These are phyloP conservation scores for Mylabris sibirica DNA, from an alignment of 2,888 invertebrate genomes.

Conservation along the genomic window DNA sequence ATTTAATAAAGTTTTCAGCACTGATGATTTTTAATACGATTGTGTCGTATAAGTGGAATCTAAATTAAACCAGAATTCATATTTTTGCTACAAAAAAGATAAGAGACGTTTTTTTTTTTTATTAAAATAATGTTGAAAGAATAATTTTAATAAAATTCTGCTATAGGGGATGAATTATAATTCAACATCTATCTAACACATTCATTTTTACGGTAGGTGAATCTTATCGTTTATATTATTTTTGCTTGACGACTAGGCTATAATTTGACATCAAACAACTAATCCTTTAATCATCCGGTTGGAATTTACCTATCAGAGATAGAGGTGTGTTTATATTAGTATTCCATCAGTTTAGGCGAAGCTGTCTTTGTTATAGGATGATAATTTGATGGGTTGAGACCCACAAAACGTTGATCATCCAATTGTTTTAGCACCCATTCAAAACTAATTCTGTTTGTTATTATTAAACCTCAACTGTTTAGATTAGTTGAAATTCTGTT, in stretches of 20 bases:
- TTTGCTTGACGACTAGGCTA: no score
- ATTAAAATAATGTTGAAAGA: not conserved
- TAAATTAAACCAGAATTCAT: not conserved
- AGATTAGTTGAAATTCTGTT: constrained; percentile 23
- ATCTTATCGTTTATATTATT: no score
- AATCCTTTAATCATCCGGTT: not conserved
- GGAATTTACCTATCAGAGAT: not conserved
- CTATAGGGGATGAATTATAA: not conserved
- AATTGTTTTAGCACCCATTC: constrained; percentile 48
- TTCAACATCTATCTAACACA: not conserved
- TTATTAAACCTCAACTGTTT: constrained; percentile 47
- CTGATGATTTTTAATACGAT: constrained; percentile 7
- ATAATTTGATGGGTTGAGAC: constrained; percentile 36
- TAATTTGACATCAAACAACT: not conserved
- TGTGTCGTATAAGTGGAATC: not conserved
- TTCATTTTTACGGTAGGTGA: no score
- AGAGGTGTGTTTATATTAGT: not conserved
- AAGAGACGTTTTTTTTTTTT: not conserved
- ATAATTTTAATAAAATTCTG: not conserved
- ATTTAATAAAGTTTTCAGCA: constrained; percentile 2
- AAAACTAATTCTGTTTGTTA: constrained; percentile 54
- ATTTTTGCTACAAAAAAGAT: not conserved
- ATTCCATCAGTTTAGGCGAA: not conserved
- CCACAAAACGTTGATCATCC: constrained; percentile 50
- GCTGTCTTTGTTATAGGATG: constrained; percentile 48